These are phyloP conservation scores for Trachelus iudaicus DNA, from an alignment of 2,888 invertebrate species.

Conservation along the genomic window DNA sequence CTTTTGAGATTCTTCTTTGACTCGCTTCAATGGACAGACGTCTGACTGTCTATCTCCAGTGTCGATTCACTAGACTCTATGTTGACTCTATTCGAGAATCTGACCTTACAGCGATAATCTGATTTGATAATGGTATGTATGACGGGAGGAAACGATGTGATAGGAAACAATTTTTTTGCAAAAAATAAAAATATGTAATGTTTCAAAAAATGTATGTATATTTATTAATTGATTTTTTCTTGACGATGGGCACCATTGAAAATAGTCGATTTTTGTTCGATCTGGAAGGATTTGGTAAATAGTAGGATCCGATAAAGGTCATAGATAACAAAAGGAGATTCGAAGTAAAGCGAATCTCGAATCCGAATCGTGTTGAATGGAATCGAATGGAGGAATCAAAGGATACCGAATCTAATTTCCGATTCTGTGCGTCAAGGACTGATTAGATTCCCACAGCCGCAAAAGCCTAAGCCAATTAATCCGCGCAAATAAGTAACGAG, in stretches of 20 bases:
- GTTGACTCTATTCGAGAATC: not conserved
- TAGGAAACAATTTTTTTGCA: not conserved
- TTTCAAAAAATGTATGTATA: not conserved
- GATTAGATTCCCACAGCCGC: conserved; percentile 37
- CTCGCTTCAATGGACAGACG: not conserved
- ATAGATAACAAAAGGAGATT: not conserved
- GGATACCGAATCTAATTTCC: not conserved
- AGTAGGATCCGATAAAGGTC: not conserved
- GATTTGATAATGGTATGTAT: not conserved
- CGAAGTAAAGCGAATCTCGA: not conserved
- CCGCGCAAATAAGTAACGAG: conserved; percentile 53
- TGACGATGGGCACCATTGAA: not conserved
- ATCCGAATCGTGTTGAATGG: not conserved
- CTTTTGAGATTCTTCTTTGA: not conserved
- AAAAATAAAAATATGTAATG: not conserved
- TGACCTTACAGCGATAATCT: not conserved
- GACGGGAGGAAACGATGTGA: not conserved
- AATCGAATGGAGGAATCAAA: conserved; percentile 3
- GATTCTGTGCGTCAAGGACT: conserved; percentile 2
- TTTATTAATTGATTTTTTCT: not conserved
- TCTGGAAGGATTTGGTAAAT: not conserved
- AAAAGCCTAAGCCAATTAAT: conserved; percentile 59
- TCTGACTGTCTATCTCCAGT: not conserved
- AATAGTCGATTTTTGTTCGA: not conserved
- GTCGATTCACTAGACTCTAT: not conserved